Evolutionary conservation across 2,113 vertebrate species (phyloP).

Genomic region (Lucifuga dentata): DNA sequence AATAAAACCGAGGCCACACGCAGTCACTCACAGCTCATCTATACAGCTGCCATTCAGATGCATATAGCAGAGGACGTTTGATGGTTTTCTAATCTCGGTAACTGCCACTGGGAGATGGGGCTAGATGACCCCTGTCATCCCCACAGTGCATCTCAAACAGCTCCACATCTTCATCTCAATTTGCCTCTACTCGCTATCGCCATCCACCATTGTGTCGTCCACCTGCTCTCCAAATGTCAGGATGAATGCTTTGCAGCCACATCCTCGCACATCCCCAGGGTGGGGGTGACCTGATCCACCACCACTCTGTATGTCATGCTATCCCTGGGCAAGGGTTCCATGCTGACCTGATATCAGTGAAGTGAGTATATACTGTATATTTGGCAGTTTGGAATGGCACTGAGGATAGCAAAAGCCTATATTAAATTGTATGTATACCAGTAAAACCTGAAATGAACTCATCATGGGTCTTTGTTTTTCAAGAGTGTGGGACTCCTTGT

Average conservation of each 20-base stretch:
- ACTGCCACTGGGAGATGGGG: constrained; percentile 78
- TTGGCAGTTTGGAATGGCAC: too few species aligned
- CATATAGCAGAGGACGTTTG: constrained; percentile 74
- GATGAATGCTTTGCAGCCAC: constrained; percentile 53
- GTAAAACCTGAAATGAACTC: too few species aligned
- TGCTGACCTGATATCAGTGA: constrained; percentile 49
- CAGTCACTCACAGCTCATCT: constrained; percentile 70
- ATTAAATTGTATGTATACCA: too few species aligned
- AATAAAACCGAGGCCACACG: constrained; percentile 69
- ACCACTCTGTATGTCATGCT: constrained; percentile 63
- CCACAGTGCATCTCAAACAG: constrained; percentile 76
- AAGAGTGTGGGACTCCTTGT: too few species aligned
- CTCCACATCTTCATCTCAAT: constrained; percentile 75
- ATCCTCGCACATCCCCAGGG: constrained; percentile 51
- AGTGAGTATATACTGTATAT: too few species aligned
- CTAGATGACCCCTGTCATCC: constrained; percentile 77
- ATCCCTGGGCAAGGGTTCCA: constrained; percentile 64
- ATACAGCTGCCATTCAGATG: constrained; percentile 79
- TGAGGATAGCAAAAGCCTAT: too few species aligned
- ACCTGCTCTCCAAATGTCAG: constrained; percentile 77
- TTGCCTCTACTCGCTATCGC: constrained; percentile 56
- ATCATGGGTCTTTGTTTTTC: too few species aligned
- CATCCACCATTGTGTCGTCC: constrained; percentile 59
- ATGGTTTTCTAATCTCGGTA: constrained; percentile 80
- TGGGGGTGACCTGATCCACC: constrained; percentile 62